phyloP scores from a whole-genome alignment of 2,113 vertebrate species.

The Uropsilus gracilis region DNA sequence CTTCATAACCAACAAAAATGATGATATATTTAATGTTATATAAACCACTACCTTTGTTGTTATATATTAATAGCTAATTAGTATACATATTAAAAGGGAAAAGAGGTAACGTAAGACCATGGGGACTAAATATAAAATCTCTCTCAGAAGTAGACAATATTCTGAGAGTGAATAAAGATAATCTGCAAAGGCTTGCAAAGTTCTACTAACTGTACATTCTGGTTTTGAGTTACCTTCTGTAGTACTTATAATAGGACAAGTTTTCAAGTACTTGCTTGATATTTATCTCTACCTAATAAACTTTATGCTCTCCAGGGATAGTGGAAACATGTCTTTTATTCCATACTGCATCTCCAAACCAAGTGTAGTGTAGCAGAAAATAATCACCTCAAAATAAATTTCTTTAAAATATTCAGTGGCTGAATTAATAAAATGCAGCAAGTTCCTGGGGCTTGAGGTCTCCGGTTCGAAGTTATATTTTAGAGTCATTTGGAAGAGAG shows the following conservation, averaged over 20 bases:
- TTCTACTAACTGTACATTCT: not conserved
- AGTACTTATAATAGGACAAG: not conserved
- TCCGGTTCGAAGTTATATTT: not conserved
- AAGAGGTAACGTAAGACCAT: not conserved
- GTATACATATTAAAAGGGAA: not conserved
- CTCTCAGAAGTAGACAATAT: not conserved
- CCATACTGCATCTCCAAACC: too few relatives aligned
- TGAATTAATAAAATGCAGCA: not conserved
- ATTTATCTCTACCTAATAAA: not conserved
- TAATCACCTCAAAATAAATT: not conserved
- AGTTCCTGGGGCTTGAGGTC: not conserved
- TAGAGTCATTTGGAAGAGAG: not conserved
- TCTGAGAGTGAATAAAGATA: not conserved
- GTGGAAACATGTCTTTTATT: not conserved
- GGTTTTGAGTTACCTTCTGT: not conserved
- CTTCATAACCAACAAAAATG: not conserved
- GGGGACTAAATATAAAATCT: not conserved
- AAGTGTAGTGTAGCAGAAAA: not conserved
- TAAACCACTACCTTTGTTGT: not conserved
- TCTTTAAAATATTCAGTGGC: not conserved
- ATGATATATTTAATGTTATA: not conserved
- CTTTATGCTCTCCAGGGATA: not conserved
- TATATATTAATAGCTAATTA: not conserved
- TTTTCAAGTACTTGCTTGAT: not conserved
- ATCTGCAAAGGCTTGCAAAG: not conserved